Conservation (phyloP, 1,140 invertebrate genomes). For the Bombus haemorrhoidalis region DNA sequence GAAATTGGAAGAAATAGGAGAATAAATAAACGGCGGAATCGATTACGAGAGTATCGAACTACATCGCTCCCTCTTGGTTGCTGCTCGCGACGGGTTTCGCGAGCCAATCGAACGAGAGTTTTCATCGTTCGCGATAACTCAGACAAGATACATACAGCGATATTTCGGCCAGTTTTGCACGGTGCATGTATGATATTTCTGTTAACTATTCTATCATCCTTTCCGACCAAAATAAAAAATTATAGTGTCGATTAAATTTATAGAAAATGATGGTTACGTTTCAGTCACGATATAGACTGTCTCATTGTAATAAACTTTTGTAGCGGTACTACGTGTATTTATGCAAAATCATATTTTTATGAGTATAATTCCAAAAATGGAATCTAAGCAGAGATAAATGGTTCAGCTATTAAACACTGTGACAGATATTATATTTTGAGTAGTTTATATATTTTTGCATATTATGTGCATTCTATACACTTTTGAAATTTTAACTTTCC, state of each 20-base stretch:
- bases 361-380: too few relatives aligned
- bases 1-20: slow-evolving; percentile 16
- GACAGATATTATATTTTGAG: too few relatives aligned
- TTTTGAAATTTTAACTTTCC: too few relatives aligned
- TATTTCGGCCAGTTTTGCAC: neutral
- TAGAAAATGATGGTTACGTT: too few relatives aligned
- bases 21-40: slow-evolving; percentile 38
- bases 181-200: neutral
- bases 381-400: too few relatives aligned
- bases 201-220: neutral
- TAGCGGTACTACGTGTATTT: too few relatives aligned
- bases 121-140: slow-evolving; percentile 19
- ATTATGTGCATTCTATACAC: too few relatives aligned
- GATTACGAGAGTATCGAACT: neutral
- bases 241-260: neutral
- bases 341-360: too few relatives aligned
- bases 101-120: slow-evolving; percentile 19
- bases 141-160: neutral
- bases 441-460: too few relatives aligned
- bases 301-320: too few relatives aligned
- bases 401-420: too few relatives aligned
- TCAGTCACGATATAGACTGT: too few relatives aligned
- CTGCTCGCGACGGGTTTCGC: neutral
- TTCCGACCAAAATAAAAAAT: neutral
- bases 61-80: neutral